These are phyloP conservation scores for Pluvialis apricaria DNA, from an alignment of 2,113 vertebrate species.

Conservation along the genomic window DNA sequence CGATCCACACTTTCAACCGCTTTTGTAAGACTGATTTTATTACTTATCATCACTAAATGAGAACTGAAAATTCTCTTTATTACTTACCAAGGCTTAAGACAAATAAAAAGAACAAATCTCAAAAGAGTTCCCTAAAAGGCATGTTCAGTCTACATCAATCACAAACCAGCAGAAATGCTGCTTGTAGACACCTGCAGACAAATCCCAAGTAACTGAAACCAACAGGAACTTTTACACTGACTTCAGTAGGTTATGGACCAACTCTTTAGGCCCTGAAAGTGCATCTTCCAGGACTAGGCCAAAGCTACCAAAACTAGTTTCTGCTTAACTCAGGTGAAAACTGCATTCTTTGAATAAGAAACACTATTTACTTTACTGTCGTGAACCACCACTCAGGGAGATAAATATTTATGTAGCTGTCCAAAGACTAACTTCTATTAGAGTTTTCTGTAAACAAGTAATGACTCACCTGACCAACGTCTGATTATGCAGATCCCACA, in stretches of 20 bases:
- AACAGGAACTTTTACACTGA: not conserved
- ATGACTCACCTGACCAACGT: constrained; percentile 90
- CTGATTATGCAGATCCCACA: constrained; percentile 99
- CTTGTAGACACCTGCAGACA: not conserved
- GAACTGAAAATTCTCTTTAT: not conserved
- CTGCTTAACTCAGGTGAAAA: not conserved
- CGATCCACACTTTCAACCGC: not conserved
- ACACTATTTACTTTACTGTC: not conserved
- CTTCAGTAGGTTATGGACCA: not conserved
- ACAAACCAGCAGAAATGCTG: not conserved
- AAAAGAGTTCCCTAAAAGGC: not conserved
- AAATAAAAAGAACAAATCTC: not conserved
- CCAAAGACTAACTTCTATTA: not conserved
- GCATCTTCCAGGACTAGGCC: not conserved
- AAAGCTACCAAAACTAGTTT: not conserved
- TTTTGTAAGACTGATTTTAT: not conserved
- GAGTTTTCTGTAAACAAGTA: not conserved
- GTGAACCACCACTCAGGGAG: not conserved
- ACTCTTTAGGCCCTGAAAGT: not conserved
- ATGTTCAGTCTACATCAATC: not conserved
- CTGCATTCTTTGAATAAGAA: not conserved
- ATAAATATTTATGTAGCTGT: constrained; percentile 2
- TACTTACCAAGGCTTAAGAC: not conserved
- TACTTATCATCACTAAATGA: not conserved
- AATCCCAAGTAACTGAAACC: not conserved